Evolutionary conservation across 2,797 vertebrate species (phyloP).

Genomic region (Eidolon dupreanum): DNA sequence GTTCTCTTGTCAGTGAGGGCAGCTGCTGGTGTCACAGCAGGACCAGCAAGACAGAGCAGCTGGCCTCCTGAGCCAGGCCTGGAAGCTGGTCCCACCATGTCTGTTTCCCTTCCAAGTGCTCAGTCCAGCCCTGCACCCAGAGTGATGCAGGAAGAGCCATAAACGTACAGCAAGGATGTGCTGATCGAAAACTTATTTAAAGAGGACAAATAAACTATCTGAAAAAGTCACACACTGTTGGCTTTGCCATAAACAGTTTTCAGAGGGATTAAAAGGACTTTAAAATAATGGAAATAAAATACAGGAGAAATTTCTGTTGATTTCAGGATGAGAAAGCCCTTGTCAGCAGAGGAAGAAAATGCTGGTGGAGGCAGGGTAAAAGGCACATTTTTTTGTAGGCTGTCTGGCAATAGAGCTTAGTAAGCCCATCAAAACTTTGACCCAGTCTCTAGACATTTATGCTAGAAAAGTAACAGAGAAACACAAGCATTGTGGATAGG

Average conservation of each 20-base stretch:
- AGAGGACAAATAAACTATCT: neutral
- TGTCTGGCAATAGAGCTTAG: neutral
- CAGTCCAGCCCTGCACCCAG: neutral
- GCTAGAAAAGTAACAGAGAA: slow-evolving; percentile 44
- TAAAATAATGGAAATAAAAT: neutral
- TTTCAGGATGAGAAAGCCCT: neutral
- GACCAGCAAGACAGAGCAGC: neutral
- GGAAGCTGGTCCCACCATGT: neutral
- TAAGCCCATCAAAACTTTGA: neutral
- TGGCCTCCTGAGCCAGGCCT: neutral
- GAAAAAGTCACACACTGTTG: neutral
- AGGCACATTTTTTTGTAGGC: neutral
- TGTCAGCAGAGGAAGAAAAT: neutral
- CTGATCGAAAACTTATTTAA: neutral
- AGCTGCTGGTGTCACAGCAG: neutral
- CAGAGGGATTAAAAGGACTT: neutral
- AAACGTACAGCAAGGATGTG: neutral
- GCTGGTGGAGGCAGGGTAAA: neutral
- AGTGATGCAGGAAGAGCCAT: neutral
- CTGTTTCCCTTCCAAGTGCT: neutral
- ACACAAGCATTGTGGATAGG: neutral
- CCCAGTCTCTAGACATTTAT: neutral
- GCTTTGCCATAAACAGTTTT: neutral
- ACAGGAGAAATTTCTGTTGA: neutral
- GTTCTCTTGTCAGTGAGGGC: neutral